Evolutionary conservation across 2,888 invertebrate species (phyloP), one percentile per base, ranked within the genome.

Genomic region (Sclerodermus sp.): DNA sequence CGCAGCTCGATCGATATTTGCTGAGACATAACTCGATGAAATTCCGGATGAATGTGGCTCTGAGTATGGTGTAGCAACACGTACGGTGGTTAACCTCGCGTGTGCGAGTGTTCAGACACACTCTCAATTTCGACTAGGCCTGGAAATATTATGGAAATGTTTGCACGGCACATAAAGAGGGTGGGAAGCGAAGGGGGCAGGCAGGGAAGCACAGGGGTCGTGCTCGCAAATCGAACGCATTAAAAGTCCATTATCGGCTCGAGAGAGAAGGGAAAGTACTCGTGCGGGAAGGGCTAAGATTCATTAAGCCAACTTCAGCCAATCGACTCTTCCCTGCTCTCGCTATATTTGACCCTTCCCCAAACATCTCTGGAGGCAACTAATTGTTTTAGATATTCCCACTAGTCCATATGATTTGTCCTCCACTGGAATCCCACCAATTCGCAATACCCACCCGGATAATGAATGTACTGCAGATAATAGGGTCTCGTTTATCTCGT

Each of bases 21-120:
- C 59, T 60, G 56, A 58, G 55, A 60, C 62, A 62, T 64, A 67
- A 68, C 63, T 68, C 64, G 61, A 69, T 64, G 66, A 62, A 60
- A 65, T 67, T 55, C 57, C 58, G 62, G 62, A 63, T 62, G 60
- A 59, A 55, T 60, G 53, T 48, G 46, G 13, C 32, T 29, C 32
- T 43, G n/a, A 39, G 42, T 29, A 18, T 38, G 30, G 32, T 34
- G 10, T 8, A 5, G 4, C 13, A 12, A 34, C 2, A 12, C 34
- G 6, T 13, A 12, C 10, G 4, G 4, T 13, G 23, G 23, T 23
- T 23, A 5, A 8, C 23, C 23, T 23, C 6, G n/a, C n/a, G n/a
- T n/a, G 34, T 13, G 2, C 1, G 34, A 9, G 31, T 31, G 3
- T 23, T 10, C 18, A 2, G 9, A 29, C 30, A 31, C 15, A 34